phyloP scores from a whole-genome alignment of 2,888 invertebrate species.

The Netelia inedita region DNA sequence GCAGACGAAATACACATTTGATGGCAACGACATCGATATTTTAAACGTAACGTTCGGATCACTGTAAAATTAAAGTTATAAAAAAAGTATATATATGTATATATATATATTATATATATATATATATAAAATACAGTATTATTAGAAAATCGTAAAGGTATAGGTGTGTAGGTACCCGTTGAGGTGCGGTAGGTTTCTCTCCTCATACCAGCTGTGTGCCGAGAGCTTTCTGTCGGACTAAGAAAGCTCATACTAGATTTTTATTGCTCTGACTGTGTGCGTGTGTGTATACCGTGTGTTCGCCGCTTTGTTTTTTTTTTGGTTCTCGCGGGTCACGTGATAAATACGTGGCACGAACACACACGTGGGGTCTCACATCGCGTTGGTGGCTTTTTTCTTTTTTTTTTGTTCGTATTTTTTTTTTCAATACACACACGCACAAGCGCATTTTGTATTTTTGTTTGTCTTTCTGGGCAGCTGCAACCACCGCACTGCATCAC shows the following conservation, averaged over 20 bases:
- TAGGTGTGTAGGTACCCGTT: slow-evolving; percentile 84
- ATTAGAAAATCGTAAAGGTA: slow-evolving; percentile 80
- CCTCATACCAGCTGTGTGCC: slow-evolving; percentile 80
- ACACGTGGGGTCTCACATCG: slow-evolving; percentile 73
- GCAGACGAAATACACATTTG: slow-evolving; percentile 25
- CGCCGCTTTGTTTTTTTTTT: slow-evolving; percentile 39
- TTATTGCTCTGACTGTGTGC: slow-evolving; percentile 72
- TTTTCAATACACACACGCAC: slow-evolving; percentile 72
- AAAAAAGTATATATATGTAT: slow-evolving; percentile 44
- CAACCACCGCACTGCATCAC: slow-evolving; percentile 85
- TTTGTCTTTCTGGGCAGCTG: slow-evolving; percentile 77
- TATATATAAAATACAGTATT: slow-evolving; percentile 45
- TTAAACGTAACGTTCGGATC: background rate
- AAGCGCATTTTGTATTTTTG: slow-evolving; percentile 65
- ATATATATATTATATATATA: slow-evolving; percentile 44
- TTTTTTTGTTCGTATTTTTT: slow-evolving; percentile 20
- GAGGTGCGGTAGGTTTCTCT: slow-evolving; percentile 83
- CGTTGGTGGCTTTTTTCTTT: slow-evolving; percentile 69
- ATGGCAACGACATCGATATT: slow-evolving; percentile 24
- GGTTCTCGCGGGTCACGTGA: slow-evolving; percentile 59
- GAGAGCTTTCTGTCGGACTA: slow-evolving; percentile 80
- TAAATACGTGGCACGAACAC: slow-evolving; percentile 63
- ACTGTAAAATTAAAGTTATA: background rate
- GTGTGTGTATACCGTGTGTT: slow-evolving; percentile 47
- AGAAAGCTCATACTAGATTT: slow-evolving; percentile 82